phyloP scores from a whole-genome alignment of 2,113 vertebrate species.

The Myotis lucifugus region DNA sequence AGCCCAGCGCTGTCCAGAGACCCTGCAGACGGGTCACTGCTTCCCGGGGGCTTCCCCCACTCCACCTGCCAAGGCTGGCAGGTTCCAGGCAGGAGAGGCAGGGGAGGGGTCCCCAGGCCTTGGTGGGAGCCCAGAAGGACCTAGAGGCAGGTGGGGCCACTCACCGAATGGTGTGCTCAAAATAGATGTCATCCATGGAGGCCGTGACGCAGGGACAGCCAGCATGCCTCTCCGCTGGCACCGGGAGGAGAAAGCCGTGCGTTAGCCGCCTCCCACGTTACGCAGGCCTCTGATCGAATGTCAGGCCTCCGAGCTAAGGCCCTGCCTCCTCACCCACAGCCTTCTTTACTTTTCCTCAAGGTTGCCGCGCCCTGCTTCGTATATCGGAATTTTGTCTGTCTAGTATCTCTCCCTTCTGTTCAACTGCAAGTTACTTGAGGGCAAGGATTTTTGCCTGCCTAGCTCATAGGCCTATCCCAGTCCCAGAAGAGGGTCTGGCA shows the following conservation, averaged over 20 bases:
- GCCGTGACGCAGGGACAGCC: conserved; percentile 94
- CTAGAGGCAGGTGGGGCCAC: background rate
- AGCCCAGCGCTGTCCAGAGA: background rate
- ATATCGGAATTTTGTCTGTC: background rate
- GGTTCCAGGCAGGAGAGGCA: background rate
- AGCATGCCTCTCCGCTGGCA: conserved; percentile 93
- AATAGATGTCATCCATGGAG: conserved; percentile 97
- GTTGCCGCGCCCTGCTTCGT: background rate
- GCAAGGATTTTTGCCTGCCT: background rate
- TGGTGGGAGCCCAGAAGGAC: background rate
- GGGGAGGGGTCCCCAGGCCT: background rate
- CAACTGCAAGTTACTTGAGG: background rate
- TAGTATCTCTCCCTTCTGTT: background rate
- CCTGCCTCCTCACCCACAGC: background rate
- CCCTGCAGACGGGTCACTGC: background rate
- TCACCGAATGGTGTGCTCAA: conserved; percentile 96
- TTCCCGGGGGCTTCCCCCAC: background rate
- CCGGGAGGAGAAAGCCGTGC: background rate
- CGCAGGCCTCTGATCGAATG: background rate
- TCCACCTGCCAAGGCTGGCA: background rate
- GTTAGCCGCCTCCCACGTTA: background rate
- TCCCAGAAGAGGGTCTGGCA: background rate
- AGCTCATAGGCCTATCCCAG: background rate
- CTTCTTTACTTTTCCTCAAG: background rate
- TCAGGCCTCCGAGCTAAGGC: background rate